Conservation (phyloP, 2,797 vertebrate species). For the Argya squamiceps region DNA sequence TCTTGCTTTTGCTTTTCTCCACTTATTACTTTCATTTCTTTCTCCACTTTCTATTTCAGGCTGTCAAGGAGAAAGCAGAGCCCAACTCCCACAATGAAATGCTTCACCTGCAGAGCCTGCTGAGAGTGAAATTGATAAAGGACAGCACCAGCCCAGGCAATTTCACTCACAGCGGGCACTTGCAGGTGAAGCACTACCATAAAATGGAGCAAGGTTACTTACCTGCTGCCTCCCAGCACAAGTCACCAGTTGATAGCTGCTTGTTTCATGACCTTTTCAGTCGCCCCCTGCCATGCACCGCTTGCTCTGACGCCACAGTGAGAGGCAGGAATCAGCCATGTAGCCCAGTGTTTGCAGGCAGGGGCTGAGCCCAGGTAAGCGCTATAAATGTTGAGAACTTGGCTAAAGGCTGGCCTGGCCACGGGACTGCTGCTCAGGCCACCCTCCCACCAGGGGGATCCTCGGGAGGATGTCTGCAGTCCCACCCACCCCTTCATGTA, state of each 20-base stretch:
- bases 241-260: background rate
- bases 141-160: conserved; percentile 5
- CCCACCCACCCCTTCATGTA: background rate
- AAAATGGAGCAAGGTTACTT: background rate
- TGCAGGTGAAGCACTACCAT: background rate
- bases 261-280: background rate
- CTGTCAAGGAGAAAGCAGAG: background rate
- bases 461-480: accelerated
- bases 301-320: background rate
- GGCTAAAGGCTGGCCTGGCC: background rate
- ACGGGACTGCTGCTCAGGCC: accelerated
- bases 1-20: conserved; percentile 10
- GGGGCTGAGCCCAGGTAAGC: background rate
- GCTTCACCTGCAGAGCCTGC: background rate
- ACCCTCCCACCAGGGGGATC: background rate
- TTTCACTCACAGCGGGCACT: conserved; percentile 34
- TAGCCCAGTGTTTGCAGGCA: background rate
- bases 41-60: background rate
- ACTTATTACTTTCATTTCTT: background rate
- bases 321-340: background rate
- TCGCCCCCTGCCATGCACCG: background rate
- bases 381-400: background rate
- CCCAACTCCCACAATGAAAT: background rate
- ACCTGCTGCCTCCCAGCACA: background rate
- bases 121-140: conserved; percentile 30